Evolutionary conservation across 1,140 invertebrate genomes (phyloP).

Genomic region (Harlomillsia oculata): DNA sequence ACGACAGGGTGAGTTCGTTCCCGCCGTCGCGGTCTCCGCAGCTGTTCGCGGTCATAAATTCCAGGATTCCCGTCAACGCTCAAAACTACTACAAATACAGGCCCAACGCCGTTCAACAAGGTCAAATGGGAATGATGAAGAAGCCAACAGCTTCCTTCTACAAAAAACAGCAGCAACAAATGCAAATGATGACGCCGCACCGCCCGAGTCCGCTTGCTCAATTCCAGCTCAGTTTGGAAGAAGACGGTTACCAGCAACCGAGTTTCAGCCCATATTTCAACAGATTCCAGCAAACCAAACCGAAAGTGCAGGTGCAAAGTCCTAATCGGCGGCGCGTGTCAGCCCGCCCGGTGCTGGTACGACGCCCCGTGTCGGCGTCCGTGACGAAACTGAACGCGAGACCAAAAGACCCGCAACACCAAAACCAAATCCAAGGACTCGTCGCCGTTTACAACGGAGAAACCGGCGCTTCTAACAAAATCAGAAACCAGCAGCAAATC

Average conservation of each 20-base stretch:
- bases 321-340: too few relatives aligned
- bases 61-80: neutral
- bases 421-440: too few relatives aligned
- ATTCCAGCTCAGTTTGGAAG: too few relatives aligned
- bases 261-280: constrained; percentile 7
- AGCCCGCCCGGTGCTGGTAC: too few relatives aligned
- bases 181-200: neutral
- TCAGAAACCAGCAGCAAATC: too few relatives aligned
- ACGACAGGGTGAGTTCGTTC: constrained; percentile 19
- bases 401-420: too few relatives aligned
- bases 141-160: constrained; percentile 1
- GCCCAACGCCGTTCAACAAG: neutral
- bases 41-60: constrained; percentile 23
- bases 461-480: too few relatives aligned
- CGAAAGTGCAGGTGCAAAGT: too few relatives aligned
- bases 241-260: neutral
- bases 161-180: neutral
- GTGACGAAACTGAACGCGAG: too few relatives aligned
- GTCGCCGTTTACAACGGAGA: too few relatives aligned
- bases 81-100: constrained; percentile 1
- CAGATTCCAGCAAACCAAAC: neutral
- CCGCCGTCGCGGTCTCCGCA: constrained; percentile 28
- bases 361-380: too few relatives aligned
- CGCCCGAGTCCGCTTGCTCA: too few relatives aligned
- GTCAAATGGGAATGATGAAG: neutral